A percentile compares a stretch with the other conserved stretches of the same genome.
These are phyloP conservation scores for Paedocypris sp. DNA, from an alignment of 2,113 vertebrate species.

Conservation along the genomic window DNA sequence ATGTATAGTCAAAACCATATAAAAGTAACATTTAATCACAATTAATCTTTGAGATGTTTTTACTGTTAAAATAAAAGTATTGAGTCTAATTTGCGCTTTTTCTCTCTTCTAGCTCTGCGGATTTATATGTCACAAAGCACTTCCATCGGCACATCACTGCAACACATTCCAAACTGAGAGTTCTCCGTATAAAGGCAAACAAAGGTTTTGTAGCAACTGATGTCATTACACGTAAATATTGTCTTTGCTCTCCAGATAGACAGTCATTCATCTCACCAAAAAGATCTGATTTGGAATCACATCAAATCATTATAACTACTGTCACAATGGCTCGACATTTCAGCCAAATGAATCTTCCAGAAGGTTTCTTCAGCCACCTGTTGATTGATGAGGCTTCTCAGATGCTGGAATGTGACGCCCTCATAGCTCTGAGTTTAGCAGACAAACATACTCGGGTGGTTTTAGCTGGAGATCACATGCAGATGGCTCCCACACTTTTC, in stretches of 20 bases:
- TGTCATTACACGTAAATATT: constrained; percentile 62
- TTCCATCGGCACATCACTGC: constrained; percentile 57
- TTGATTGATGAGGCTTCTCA: constrained; percentile 85
- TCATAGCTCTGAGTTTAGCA: constrained; percentile 58
- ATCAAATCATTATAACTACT: constrained; percentile 71
- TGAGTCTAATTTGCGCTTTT: not conserved
- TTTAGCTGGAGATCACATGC: constrained; percentile 62
- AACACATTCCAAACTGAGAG: constrained; percentile 40
- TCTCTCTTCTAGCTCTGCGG: constrained; percentile 68
- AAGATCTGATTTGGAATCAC: constrained; percentile 40
- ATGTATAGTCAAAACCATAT: too few species aligned
- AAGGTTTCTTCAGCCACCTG: constrained; percentile 78
- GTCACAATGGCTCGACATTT: constrained; percentile 58
- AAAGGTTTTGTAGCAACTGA: constrained; percentile 46
- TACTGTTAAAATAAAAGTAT: too few species aligned
- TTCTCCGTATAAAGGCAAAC: constrained; percentile 67
- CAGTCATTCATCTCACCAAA: constrained; percentile 55
- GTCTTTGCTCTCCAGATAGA: constrained; percentile 57
- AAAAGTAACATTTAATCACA: too few species aligned
- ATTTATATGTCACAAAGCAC: constrained; percentile 78
- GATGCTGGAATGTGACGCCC: constrained; percentile 75
- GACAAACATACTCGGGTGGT: constrained; percentile 50
- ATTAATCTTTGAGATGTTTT: too few species aligned
- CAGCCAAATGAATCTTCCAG: constrained; percentile 52
- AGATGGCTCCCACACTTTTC: constrained; percentile 76